These are phyloP conservation scores for Zapus hudsonius DNA, from an alignment of 2,113 vertebrate genomes.

Conservation along the genomic window DNA sequence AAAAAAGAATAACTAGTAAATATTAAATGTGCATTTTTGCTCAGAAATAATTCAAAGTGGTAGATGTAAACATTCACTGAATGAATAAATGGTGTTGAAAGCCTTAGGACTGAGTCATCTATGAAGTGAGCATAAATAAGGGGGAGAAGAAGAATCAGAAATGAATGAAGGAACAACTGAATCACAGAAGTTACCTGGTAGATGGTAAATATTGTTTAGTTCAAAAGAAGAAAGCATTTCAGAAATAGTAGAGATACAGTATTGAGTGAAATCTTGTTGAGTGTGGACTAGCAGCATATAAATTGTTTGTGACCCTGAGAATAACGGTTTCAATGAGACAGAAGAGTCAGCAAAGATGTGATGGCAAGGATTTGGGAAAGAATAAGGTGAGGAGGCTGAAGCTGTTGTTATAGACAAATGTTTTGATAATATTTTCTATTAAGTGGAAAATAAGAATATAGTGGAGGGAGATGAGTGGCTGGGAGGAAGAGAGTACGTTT, in stretches of 20 bases:
- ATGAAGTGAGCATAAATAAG: not conserved
- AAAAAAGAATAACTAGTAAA: not conserved
- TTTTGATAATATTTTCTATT: not conserved
- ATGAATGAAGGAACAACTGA: not conserved
- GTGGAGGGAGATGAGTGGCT: not conserved
- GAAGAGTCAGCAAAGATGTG: not conserved
- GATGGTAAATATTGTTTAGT: not conserved
- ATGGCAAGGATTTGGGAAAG: not conserved
- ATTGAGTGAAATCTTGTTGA: not conserved
- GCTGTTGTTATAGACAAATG: not conserved
- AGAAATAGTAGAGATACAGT: conserved; percentile 1
- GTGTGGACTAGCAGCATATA: not conserved
- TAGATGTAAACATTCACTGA: not conserved
- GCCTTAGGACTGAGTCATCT: not conserved
- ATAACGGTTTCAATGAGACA: not conserved
- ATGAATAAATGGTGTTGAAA: not conserved
- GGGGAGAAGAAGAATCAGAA: not conserved
- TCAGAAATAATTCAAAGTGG: not conserved
- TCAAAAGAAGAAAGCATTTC: not conserved
- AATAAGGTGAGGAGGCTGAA: not conserved
- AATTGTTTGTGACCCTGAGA: not conserved
- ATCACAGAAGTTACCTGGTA: not conserved
- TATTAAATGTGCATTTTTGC: not conserved
- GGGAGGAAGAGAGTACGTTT: not conserved
- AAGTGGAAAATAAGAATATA: not conserved